Conservation (phyloP, 2,113 vertebrate genomes). For the Nothocercus nigrocapillus region DNA sequence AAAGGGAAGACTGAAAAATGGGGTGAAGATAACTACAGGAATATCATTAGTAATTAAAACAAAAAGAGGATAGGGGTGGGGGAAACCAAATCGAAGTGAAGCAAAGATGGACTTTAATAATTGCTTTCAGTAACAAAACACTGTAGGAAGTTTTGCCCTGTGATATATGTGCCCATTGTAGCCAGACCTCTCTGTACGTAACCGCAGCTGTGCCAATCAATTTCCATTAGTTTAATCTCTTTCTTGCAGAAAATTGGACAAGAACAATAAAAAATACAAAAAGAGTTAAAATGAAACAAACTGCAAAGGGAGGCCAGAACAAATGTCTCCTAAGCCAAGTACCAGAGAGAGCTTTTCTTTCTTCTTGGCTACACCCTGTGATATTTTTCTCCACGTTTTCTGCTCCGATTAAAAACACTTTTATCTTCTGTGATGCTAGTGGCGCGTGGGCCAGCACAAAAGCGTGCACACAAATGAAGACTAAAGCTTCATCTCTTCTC, state of each 20-base stretch:
- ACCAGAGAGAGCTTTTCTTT: constrained; percentile 6
- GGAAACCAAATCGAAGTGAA: neutral
- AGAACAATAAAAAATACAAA: neutral
- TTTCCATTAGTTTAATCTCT: constrained; percentile 49
- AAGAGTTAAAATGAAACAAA: constrained; percentile 4
- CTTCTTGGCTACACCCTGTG: constrained; percentile 24
- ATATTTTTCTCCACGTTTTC: constrained; percentile 39
- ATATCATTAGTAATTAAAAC: neutral
- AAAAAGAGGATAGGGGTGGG: accelerated
- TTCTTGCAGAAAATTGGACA: constrained; percentile 53
- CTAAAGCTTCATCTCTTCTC: constrained; percentile 34
- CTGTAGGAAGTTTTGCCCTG: neutral
- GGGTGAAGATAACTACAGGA: neutral
- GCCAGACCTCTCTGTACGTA: neutral
- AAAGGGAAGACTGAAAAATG: neutral
- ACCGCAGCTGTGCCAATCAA: constrained; percentile 30
- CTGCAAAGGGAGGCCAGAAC: neutral
- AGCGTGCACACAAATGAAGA: constrained; percentile 37
- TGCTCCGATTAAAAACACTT: constrained; percentile 41
- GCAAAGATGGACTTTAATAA: neutral
- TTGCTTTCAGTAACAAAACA: neutral
- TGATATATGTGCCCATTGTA: neutral
- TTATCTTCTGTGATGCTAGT: constrained; percentile 35
- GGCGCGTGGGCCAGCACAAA: constrained; percentile 5
- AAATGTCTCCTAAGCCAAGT: neutral